Evolutionary conservation across 1,140 invertebrate genomes (phyloP).

Genomic region (Drosophila parabipectinata): DNA sequence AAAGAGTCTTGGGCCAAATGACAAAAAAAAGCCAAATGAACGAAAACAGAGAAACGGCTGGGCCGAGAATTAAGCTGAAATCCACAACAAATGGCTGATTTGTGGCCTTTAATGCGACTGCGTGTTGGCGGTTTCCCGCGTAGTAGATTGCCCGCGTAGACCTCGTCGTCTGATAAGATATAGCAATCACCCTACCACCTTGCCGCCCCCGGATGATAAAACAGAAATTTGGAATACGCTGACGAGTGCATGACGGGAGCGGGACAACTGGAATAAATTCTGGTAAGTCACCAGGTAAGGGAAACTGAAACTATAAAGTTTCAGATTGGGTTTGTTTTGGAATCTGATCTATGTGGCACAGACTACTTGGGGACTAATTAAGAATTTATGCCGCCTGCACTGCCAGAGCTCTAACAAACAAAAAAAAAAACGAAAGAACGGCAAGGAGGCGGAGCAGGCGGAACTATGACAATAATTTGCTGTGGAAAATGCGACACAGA

Average conservation of each 20-base stretch:
- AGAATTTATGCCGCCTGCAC: slow-evolving; percentile 69
- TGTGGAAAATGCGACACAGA: slow-evolving; percentile 67
- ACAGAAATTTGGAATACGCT: slow-evolving; percentile 27
- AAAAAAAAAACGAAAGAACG: slow-evolving; percentile 41
- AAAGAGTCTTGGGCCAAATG: neutral
- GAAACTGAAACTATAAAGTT: slow-evolving; percentile 1
- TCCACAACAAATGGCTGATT: slow-evolving; percentile 45
- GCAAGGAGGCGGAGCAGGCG: slow-evolving; percentile 28
- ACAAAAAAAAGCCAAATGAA: slow-evolving; percentile 8
- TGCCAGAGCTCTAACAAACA: slow-evolving; percentile 27
- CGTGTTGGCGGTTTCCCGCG: slow-evolving; percentile 12
- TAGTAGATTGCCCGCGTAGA: slow-evolving; percentile 10
- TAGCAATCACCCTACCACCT: slow-evolving; percentile 8
- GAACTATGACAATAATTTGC: slow-evolving; percentile 77
- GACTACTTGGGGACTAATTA: slow-evolving; percentile 57
- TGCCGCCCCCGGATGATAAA: slow-evolving; percentile 11
- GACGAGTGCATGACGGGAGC: slow-evolving; percentile 20
- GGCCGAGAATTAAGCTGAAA: slow-evolving; percentile 24
- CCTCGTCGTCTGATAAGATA: slow-evolving; percentile 36
- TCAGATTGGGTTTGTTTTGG: slow-evolving; percentile 22
- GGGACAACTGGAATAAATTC: neutral
- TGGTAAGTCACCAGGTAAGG: neutral
- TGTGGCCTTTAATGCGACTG: slow-evolving; percentile 37
- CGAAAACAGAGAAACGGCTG: neutral
- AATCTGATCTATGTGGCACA: slow-evolving; percentile 6